Conservation (phyloP, 2,888 invertebrate genomes). For the Stenotaenia linearis region DNA sequence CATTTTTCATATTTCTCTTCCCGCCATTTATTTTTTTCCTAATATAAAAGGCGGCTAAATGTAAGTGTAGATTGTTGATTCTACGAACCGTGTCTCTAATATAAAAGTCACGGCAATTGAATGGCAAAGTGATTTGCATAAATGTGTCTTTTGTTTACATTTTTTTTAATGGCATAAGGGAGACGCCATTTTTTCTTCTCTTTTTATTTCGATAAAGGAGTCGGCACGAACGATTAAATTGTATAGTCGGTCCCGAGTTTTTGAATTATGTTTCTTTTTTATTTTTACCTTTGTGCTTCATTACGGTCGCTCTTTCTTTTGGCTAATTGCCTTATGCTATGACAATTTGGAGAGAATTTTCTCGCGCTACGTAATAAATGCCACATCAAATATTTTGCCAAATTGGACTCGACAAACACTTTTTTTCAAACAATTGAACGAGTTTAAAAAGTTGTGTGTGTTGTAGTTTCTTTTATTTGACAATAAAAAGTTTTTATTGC, state of each 20-base stretch:
- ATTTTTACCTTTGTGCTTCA: slow-evolving; percentile 33
- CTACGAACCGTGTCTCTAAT: slow-evolving; percentile 22
- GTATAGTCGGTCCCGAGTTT: background rate
- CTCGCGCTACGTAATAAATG: background rate
- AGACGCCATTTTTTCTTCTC: no score
- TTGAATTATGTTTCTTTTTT: slow-evolving; percentile 28
- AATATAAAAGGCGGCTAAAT: background rate
- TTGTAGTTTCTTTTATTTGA: background rate
- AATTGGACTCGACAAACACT: background rate
- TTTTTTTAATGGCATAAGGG: background rate
- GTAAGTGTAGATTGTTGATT: slow-evolving; percentile 30
- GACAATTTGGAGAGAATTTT: slow-evolving; percentile 28
- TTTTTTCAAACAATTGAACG: background rate
- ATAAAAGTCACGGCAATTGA: slow-evolving; percentile 17
- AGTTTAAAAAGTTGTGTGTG: background rate
- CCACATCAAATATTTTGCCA: background rate
- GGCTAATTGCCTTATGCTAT: slow-evolving; percentile 30
- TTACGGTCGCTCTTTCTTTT: slow-evolving; percentile 27
- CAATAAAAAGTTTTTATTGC: background rate
- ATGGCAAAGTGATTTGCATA: slow-evolving; percentile 31
- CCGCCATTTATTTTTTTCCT: background rate
- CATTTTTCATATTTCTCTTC: slow-evolving; percentile 28
- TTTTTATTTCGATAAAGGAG: background rate
- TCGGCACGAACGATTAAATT: slow-evolving; percentile 29
- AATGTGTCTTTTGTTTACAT: slow-evolving; percentile 6